Evolutionary conservation across 2,888 invertebrate species (phyloP).

Genomic region (Hypolimnas misippus): DNA sequence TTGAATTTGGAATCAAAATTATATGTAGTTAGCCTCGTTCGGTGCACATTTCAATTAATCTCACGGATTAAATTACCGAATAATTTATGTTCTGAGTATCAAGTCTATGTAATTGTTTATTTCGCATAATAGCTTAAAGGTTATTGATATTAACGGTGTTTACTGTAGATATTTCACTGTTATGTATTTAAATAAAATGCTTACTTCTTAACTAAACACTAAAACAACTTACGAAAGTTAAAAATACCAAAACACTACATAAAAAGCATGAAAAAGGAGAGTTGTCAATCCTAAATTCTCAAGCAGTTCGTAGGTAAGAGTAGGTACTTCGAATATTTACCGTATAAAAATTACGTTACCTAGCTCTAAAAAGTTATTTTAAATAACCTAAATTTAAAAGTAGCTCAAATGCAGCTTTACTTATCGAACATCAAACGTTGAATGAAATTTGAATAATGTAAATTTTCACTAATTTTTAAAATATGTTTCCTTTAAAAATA

Average conservation of each 20-base stretch:
- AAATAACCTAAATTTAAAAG: constrained; percentile 13
- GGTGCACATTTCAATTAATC: background rate
- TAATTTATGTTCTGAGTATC: background rate
- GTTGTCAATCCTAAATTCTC: background rate
- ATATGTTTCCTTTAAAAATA: background rate
- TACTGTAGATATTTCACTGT: background rate
- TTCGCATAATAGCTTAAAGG: background rate
- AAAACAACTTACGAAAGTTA: no score
- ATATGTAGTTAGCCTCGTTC: background rate
- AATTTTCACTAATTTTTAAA: background rate
- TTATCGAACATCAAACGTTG: background rate
- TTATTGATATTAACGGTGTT: background rate
- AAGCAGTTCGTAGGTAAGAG: background rate
- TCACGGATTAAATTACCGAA: background rate
- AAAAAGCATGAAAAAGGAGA: background rate
- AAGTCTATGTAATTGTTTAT: background rate
- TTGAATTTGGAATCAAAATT: background rate
- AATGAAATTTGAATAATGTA: constrained; percentile 2
- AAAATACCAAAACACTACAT: background rate
- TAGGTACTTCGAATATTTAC: background rate
- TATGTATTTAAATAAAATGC: background rate
- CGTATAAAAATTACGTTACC: background rate
- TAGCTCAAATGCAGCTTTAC: background rate
- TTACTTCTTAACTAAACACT: background rate
- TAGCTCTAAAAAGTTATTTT: constrained; percentile 6